Evolutionary conservation across 2,888 invertebrate species (phyloP).

Genomic region (Allacma fusca): DNA sequence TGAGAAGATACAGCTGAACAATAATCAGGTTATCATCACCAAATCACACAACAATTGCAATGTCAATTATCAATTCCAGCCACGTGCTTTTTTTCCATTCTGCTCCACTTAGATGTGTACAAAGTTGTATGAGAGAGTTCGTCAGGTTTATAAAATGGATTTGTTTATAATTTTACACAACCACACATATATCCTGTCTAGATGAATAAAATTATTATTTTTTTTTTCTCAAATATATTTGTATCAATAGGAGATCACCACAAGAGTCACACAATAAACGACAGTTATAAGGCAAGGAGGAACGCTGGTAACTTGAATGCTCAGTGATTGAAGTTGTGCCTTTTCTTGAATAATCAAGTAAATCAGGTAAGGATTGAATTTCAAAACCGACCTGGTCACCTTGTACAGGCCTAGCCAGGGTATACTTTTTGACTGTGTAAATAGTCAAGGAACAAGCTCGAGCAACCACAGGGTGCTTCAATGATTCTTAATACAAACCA

Average conservation of each 20-base stretch:
- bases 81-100: conserved; percentile 35
- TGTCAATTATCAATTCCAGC: conserved; percentile 37
- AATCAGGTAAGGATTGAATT: conserved; percentile 40
- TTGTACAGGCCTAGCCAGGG: conserved; percentile 13
- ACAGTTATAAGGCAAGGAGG: background rate
- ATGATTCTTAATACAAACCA: conserved; percentile 30
- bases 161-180: background rate
- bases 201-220: too few species aligned
- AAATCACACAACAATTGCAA: conserved; percentile 35
- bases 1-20: conserved; percentile 6
- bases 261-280: background rate
- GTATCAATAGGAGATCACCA: background rate
- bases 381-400: conserved; percentile 38
- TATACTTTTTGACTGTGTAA: conserved; percentile 6
- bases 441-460: conserved; percentile 22
- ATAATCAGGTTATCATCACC: conserved; percentile 47
- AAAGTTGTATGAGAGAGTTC: background rate
- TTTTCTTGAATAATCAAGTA: conserved; percentile 35
- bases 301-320: conserved; percentile 36
- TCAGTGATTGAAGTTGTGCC: conserved; percentile 29
- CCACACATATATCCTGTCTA: background rate
- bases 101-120: conserved; percentile 20
- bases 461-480: conserved; percentile 40
- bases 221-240: conserved; percentile 4
- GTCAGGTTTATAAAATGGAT: background rate